A percentile compares a stretch with the other conserved stretches of the same genome.
These are phyloP conservation scores for Falco punctatus DNA, from an alignment of 2,113 vertebrate species.

Conservation along the genomic window DNA sequence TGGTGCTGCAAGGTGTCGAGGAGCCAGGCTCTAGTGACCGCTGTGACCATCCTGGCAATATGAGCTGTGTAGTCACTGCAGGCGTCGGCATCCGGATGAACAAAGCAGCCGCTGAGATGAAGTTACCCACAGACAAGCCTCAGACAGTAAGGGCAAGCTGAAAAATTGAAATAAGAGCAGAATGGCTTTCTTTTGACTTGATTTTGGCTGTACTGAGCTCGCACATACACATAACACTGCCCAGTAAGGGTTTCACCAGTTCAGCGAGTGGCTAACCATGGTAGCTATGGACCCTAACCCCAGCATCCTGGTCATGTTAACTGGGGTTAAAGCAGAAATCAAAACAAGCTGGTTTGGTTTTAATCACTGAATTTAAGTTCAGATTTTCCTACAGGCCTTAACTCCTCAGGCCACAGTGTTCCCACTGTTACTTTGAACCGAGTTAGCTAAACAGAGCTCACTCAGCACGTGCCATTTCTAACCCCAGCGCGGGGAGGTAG, in stretches of 20 bases:
- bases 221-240: fast-evolving
- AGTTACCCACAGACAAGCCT: neutral
- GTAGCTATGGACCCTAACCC: neutral
- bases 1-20: fast-evolving
- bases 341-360: neutral
- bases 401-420: neutral
- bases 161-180: neutral
- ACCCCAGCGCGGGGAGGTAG: fast-evolving
- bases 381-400: neutral
- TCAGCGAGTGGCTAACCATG: neutral
- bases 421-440: neutral
- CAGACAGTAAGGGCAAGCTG: neutral
- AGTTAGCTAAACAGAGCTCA: neutral
- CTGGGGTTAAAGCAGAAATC: neutral
- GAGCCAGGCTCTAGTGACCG: fast-evolving
- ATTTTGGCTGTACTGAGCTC: neutral
- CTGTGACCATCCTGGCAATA: neutral
- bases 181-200: neutral
- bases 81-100: neutral
- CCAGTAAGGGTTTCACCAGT: neutral
- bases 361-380: neutral
- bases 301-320: fast-evolving
- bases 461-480: neutral
- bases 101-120: neutral
- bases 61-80: neutral